Conservation (phyloP, 2,113 vertebrate species). For the Boleophthalmus pectinirostris region DNA sequence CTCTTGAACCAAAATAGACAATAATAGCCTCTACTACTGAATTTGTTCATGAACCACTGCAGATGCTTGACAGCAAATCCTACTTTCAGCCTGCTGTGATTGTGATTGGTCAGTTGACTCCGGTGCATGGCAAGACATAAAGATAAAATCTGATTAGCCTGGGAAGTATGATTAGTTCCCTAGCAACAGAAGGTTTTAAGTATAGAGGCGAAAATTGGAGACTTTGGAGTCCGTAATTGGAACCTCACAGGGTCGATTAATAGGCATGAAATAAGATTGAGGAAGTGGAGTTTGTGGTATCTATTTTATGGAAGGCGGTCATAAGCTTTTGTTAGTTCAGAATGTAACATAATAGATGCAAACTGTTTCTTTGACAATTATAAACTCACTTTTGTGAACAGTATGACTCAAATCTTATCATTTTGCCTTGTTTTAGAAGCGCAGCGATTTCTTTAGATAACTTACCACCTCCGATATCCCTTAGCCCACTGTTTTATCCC, state of each 20-base stretch:
- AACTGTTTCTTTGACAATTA: constrained; percentile 1
- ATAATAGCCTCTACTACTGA: constrained; percentile 25
- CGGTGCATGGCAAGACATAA: constrained; percentile 10
- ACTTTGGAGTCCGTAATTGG: constrained; percentile 7
- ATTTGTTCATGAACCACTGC: constrained; percentile 21
- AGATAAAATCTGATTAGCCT: constrained; percentile 37
- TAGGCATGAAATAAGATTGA: constrained; percentile 10
- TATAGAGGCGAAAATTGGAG: constrained; percentile 11
- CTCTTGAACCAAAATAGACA: constrained; percentile 13
- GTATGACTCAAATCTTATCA: constrained; percentile 2
- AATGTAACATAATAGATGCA: not conserved
- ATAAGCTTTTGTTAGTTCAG: not conserved
- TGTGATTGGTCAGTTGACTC: constrained; percentile 33
- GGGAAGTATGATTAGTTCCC: constrained; percentile 55
- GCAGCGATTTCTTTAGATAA: not conserved
- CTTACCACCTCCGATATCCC: not conserved
- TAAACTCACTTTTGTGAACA: not conserved
- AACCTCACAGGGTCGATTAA: not conserved
- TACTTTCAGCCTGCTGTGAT: constrained; percentile 15
- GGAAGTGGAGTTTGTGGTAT: not conserved
- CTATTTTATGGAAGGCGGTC: not conserved
- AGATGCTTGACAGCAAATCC: constrained; percentile 57
- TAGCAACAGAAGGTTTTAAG: constrained; percentile 49
- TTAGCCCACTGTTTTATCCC: constrained; percentile 15
- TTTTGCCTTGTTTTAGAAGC: constrained; percentile 11